phyloP scores from a whole-genome alignment of 2,113 vertebrate species.

The Aspidoscelis tigris region DNA sequence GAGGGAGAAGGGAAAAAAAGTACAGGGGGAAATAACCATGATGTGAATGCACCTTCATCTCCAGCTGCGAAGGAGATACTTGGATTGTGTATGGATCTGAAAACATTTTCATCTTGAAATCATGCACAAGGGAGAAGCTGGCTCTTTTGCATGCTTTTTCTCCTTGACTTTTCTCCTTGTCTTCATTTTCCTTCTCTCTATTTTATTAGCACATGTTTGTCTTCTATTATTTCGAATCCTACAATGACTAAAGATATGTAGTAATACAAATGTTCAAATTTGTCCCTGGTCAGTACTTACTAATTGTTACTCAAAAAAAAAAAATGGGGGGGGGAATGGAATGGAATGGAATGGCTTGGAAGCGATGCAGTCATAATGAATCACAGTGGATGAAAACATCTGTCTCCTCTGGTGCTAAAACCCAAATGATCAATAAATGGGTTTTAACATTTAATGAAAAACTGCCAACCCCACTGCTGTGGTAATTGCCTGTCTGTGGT shows the following conservation, averaged over 20 bases:
- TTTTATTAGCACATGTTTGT: conserved; percentile 5
- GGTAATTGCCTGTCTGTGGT: not conserved
- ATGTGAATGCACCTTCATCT: not conserved
- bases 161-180: not conserved
- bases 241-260: not conserved
- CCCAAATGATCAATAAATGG: conserved; percentile 30
- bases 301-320: conserved; percentile 29
- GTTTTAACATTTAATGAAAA: conserved; percentile 16
- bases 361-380: conserved; percentile 9
- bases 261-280: conserved; percentile 8
- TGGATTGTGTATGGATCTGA: not conserved
- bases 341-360: not conserved
- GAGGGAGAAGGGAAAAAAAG: not conserved
- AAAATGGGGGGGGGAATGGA: no score
- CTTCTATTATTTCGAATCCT: conserved; percentile 32
- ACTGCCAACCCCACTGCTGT: not conserved
- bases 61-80: not conserved
- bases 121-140: not conserved
- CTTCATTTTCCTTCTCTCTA: not conserved
- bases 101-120: not conserved
- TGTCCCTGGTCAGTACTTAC: conserved; percentile 41
- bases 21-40: not conserved
- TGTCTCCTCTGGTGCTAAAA: conserved; percentile 4
- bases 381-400: not conserved
- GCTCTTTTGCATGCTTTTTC: not conserved